Conservation (phyloP, 2,797 vertebrate species). For the Rhynchotus rufescens region DNA sequence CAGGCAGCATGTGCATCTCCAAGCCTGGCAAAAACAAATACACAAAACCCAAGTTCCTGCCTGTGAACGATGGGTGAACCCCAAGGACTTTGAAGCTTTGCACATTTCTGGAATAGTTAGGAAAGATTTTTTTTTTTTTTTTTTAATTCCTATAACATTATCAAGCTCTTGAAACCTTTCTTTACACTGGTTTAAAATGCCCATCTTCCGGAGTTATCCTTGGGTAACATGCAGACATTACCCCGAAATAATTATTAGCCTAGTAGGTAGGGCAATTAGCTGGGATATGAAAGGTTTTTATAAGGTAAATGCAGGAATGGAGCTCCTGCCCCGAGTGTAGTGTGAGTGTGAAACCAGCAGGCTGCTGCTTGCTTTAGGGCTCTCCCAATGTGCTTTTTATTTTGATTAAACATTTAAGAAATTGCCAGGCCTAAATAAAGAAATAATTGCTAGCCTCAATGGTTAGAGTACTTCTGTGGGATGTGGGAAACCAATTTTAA, state of each 20-base stretch:
- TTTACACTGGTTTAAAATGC: neutral
- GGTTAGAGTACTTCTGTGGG: neutral
- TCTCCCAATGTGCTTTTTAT: neutral
- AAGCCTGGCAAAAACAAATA: neutral
- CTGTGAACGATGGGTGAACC: neutral
- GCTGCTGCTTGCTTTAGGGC: neutral
- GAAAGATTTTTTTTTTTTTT: neutral
- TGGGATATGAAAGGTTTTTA: neutral
- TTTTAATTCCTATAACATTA: neutral
- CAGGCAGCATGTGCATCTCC: neutral
- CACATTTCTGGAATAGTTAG: rapidly evolving
- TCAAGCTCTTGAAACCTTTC: neutral
- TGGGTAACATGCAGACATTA: neutral
- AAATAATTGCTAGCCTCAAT: neutral
- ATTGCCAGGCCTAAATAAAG: neutral
- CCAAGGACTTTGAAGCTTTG: neutral
- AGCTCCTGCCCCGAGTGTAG: neutral
- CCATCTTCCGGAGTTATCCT: neutral
- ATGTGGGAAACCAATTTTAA: neutral
- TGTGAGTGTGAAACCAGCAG: neutral
- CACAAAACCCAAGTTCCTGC: neutral
- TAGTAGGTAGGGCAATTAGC: neutral
- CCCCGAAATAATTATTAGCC: neutral
- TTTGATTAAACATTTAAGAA: neutral
- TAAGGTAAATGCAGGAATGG: neutral